phyloP scores from a whole-genome alignment of 1,140 invertebrate species.

The Bombus confusus region DNA sequence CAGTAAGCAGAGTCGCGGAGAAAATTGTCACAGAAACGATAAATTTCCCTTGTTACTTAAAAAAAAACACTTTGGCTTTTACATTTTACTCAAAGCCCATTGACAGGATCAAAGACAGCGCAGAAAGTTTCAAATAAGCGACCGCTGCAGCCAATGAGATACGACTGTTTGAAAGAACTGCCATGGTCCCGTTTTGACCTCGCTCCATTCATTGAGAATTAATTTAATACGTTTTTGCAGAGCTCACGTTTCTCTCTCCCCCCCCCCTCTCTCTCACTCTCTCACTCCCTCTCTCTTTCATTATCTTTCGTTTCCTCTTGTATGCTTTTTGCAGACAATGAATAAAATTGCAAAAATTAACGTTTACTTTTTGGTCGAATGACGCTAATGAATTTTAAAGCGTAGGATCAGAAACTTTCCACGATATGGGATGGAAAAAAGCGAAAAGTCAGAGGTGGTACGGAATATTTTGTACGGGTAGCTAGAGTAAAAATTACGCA shows the following conservation, averaged over 20 bases:
- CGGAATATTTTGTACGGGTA: neutral
- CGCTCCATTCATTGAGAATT: neutral
- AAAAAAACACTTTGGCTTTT: too few relatives aligned
- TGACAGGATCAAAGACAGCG: neutral
- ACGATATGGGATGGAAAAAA: neutral
- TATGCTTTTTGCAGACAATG: neutral
- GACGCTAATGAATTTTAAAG: constrained; percentile 22
- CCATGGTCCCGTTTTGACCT: neutral
- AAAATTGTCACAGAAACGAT: neutral
- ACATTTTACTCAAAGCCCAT: neutral
- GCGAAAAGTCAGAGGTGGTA: neutral
- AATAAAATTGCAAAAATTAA: constrained; percentile 7
- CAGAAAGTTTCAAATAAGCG: neutral
- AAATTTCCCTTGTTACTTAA: neutral
- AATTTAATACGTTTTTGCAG: constrained; percentile 5
- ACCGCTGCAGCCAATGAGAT: neutral
- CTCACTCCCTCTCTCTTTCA: too few relatives aligned
- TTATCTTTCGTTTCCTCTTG: neutral
- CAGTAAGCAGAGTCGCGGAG: neutral
- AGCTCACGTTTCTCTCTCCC: neutral
- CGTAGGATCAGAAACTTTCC: neutral
- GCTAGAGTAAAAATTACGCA: constrained; percentile 11
- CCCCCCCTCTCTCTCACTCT: neutral
- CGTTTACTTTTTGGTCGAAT: neutral
- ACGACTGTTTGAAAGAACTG: constrained; percentile 5